Conservation (phyloP, 2,888 invertebrate species). For the Caenorhabditis sp. region DNA sequence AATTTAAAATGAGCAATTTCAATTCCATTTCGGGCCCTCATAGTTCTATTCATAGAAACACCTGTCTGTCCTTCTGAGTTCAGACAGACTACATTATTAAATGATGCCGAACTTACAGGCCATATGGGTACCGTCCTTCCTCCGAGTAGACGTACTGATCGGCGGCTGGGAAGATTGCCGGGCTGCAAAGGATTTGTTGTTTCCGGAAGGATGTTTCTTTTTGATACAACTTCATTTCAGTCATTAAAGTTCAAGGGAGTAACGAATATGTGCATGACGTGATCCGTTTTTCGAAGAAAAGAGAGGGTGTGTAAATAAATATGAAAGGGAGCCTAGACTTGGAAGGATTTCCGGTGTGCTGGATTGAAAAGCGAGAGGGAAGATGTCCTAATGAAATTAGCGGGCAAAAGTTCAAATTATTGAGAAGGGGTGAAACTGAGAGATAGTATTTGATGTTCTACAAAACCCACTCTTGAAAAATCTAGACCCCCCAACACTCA, state of each 20-base stretch:
- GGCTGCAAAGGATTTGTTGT: constrained; percentile 21
- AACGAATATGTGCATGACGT: constrained; percentile 13
- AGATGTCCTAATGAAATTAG: constrained; percentile 18
- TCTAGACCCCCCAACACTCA: too few relatives aligned
- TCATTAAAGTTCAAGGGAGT: background rate
- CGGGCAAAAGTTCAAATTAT: constrained; percentile 1
- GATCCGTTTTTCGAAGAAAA: constrained; percentile 23
- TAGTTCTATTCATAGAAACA: background rate
- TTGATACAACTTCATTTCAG: too few relatives aligned
- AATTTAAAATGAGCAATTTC: background rate
- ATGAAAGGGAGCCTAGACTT: constrained; percentile 12
- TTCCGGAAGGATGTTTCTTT: too few relatives aligned
- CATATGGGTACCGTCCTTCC: constrained; percentile 55
- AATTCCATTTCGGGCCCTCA: background rate
- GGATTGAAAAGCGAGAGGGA: too few relatives aligned
- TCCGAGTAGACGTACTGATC: constrained; percentile 46
- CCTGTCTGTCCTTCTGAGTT: background rate
- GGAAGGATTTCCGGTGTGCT: constrained; percentile 18
- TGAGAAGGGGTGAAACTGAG: background rate
- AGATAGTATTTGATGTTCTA: background rate
- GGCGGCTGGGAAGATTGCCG: constrained; percentile 9
- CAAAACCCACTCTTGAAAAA: constrained; percentile 2
- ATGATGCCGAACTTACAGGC: constrained; percentile 44
- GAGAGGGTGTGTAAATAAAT: constrained; percentile 4
- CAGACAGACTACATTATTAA: background rate